Evolutionary conservation across 2,113 vertebrate species (phyloP), one percentile per base, ranked within the genome.

Genomic region (Halichoerus grypus): DNA sequence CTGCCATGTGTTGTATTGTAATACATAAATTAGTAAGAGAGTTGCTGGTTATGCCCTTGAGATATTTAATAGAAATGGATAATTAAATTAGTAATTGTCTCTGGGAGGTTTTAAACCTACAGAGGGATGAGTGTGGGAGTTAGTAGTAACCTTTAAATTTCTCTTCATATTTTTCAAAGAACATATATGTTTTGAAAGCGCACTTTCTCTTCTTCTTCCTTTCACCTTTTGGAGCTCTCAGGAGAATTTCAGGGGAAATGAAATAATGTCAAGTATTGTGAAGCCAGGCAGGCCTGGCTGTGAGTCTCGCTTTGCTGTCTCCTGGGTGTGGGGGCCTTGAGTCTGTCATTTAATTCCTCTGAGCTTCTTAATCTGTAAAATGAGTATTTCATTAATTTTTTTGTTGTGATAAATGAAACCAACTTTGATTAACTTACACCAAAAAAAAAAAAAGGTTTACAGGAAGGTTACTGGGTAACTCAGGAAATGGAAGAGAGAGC

Each of bases 61-160:
- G 24, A 82, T n/a, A 79, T 89, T 93, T 49, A 91, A 81, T 55
- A 91, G 72, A 88, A 91, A 93, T 88, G 81, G 16, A 53, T 89
- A 87, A 94, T 92, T 93, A 94, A 77, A 91, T 93, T 57, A 92
- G 85, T 86, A 91, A 86, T 92, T 89, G 83, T 92, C 74, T 96
- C 39, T 42, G 91, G 74, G 46, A 90, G 49, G 77, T 67, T 91
- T 94, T 65, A 96, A 96, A 74, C 36, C 39, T 77, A 81, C 21
- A 84, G 11, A 82, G 31, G 39, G 49, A 88, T 74, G 28, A 59
- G 19, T 80, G 69, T 84, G 28, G 28, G 21, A 71, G 13, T 97
- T 92, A 83, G 77, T 46, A 71, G 28, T 91, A 95, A 88, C 26
- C 88, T 94, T 51, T 21, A 71, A 72, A 53, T 95, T 96, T 96